Conservation (phyloP, 2,797 vertebrate genomes). For the Crotalus adamanteus region DNA sequence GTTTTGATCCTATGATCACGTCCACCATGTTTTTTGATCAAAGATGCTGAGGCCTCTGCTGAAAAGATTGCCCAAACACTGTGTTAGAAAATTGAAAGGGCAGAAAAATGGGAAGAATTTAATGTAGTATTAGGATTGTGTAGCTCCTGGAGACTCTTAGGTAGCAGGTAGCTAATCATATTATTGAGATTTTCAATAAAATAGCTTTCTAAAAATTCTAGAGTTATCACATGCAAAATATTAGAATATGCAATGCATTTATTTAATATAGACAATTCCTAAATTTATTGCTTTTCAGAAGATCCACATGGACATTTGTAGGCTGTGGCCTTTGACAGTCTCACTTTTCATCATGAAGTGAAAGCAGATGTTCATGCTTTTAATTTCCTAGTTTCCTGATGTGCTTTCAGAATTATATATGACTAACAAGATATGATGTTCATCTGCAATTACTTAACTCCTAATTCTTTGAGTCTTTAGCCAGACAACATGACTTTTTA, state of each 20-base stretch:
- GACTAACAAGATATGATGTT: not conserved
- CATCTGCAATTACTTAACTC: not conserved
- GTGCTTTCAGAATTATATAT: not conserved
- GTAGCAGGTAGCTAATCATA: not conserved
- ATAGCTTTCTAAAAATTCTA: not conserved
- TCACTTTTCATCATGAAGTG: not conserved
- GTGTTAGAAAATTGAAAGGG: not conserved
- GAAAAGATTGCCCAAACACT: not conserved
- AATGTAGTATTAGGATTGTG: not conserved
- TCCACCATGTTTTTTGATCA: too few species aligned
- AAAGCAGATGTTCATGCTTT: not conserved
- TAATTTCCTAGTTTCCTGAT: not conserved
- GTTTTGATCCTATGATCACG: too few species aligned
- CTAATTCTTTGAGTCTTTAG: not conserved
- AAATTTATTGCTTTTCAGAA: not conserved
- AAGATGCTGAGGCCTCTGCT: not conserved
- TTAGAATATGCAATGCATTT: not conserved
- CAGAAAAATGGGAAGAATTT: not conserved
- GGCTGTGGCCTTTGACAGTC: not conserved
- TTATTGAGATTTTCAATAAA: fast-evolving
- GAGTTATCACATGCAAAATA: not conserved
- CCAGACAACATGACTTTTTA: not conserved
- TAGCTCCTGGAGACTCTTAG: not conserved
- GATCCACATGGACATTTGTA: not conserved
- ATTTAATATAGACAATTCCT: not conserved